Conservation (phyloP, 2,113 vertebrate genomes). For the Microcebus lehilahytsara region DNA sequence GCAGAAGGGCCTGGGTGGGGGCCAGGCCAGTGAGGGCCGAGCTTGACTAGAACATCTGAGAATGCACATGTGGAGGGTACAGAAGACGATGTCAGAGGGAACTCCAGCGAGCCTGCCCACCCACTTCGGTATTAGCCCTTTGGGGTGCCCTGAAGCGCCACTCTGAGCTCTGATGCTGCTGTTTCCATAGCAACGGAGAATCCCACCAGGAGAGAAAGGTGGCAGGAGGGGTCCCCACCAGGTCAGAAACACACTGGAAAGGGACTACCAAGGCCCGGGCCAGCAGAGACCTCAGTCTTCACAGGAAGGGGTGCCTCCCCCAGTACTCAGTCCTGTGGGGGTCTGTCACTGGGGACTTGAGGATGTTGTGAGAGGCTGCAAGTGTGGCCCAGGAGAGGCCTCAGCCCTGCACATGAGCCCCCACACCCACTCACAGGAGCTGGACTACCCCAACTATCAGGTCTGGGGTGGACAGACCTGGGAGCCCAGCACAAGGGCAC, state of each 20-base stretch:
- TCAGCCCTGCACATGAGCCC: too few species aligned
- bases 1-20: not conserved
- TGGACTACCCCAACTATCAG: fast-evolving
- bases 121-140: not conserved
- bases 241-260: not conserved
- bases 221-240: not conserved
- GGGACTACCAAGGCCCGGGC: not conserved
- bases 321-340: not conserved
- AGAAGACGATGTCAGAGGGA: fast-evolving
- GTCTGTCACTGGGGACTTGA: too few species aligned
- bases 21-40: not conserved
- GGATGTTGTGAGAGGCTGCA: fast-evolving
- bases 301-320: not conserved
- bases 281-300: not conserved
- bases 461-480: not conserved
- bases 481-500: not conserved
- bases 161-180: not conserved
- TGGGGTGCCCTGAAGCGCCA: not conserved
- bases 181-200: not conserved
- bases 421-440: not conserved
- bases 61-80: not conserved
- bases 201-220: not conserved
- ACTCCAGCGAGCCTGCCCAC: not conserved
- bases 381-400: not conserved
- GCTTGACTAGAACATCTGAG: not conserved